Base-by-base conservation (phyloP, 2,888 invertebrate genomes). In the Rhyacophila evoluta region DNA sequence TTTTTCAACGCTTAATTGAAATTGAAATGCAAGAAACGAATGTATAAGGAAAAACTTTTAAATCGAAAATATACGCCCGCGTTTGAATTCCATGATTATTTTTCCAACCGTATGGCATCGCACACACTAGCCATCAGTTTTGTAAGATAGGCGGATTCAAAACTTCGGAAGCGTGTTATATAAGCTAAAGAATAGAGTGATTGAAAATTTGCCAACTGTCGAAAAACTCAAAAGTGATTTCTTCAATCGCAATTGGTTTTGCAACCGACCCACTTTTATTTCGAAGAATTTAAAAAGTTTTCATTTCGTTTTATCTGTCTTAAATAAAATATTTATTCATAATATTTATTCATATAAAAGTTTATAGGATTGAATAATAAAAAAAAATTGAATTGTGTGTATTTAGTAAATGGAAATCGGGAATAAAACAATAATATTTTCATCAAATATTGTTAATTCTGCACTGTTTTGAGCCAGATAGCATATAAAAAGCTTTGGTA, bases 201-300 rank as follows among this genome's bases (percentile, higher is more conserved):
- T 75, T 75, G 75, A 75, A 75, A 70, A 75, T 75, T 75, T 70
- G 75, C 75, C 75, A 70, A 75, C 70, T 75, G 70, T 70, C 70
- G 75, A 70, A 12, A 75, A 75, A 71, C 25, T 70, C 39, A 70
- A 37, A 70, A 75, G 75, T 70, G 75, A 75, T 37, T 72, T 33
- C 10, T 33, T 25, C 72, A 69, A 27, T 69, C 29, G 28, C 28
- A 12, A 55, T 55, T 55, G 55, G 55, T 55, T 55, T 55, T 55
- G 12, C 25, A 19, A 25, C 8, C 8, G 10, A 55, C 1, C 55
- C 8, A 55, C 29, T 55, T 55, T 55, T 39, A 39, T 19, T 55
- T 55, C 55, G 19, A 55, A 5, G 25, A 10, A 55, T 33, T 33
- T 33, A 33, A 33, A 33, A 33, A 4, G 6, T 33, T 6, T 33